phyloP scores from a whole-genome alignment of 53 echinoderm and acorn worm species.

The Holothuria scabra region DNA sequence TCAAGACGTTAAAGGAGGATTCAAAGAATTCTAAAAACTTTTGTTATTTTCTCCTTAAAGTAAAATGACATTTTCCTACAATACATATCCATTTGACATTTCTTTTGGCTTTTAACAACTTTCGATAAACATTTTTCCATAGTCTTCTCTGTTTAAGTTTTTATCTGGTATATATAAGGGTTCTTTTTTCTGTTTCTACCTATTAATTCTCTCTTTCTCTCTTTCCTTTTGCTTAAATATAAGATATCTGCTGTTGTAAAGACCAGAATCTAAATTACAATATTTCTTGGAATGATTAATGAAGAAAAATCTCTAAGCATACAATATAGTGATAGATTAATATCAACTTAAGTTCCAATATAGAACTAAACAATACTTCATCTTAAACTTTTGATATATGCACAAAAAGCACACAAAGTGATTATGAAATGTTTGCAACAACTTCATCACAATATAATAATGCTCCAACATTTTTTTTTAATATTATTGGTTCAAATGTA shows the following conservation, averaged over 20 bases:
- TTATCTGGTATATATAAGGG: slow-evolving; percentile 44
- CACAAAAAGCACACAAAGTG: slow-evolving; percentile 53
- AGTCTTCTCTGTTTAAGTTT: slow-evolving; percentile 37
- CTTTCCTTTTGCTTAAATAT: slow-evolving; percentile 30
- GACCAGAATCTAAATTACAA: slow-evolving; percentile 51
- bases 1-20: slow-evolving; percentile 44
- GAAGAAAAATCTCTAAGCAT: slow-evolving; percentile 49
- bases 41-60: slow-evolving; percentile 36
- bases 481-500: slow-evolving; percentile 50
- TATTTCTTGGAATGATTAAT: slow-evolving; percentile 50
- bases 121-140: slow-evolving; percentile 44
- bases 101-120: slow-evolving; percentile 39
- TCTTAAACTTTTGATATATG: slow-evolving; percentile 45
- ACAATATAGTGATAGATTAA: slow-evolving; percentile 50
- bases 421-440: slow-evolving; percentile 50
- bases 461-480: slow-evolving; percentile 38
- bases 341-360: slow-evolving; percentile 45
- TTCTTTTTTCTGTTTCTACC: slow-evolving; percentile 11
- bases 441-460: slow-evolving; percentile 51
- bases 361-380: slow-evolving; percentile 42
- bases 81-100: slow-evolving; percentile 31
- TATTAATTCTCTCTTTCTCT: neutral
- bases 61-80: slow-evolving; percentile 45
- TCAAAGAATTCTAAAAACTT: slow-evolving; percentile 44
- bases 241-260: slow-evolving; percentile 22